phyloP scores from a whole-genome alignment of 2,888 invertebrate species.

The Melinopterus prodromus region DNA sequence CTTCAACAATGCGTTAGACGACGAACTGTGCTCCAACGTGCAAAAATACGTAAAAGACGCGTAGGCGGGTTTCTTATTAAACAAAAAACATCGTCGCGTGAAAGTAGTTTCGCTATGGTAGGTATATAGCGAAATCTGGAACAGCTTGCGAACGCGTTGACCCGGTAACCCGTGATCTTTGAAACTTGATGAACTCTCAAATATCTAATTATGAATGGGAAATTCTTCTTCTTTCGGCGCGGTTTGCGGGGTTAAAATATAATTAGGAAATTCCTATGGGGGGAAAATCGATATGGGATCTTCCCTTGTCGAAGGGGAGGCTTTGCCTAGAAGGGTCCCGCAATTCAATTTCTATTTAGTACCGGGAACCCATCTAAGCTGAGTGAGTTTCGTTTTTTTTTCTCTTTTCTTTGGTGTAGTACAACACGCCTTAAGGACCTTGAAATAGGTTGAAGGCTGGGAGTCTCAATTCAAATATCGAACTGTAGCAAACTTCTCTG shows the following conservation, averaged over 20 bases:
- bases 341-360: constrained; percentile 4
- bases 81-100: neutral
- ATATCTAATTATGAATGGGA: neutral
- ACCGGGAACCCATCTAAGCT: neutral
- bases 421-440: neutral
- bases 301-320: neutral
- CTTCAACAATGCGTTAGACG: too few species aligned
- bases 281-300: neutral
- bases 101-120: neutral
- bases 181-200: neutral
- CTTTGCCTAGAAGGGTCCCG: neutral
- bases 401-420: neutral
- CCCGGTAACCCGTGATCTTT: neutral
- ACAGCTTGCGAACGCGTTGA: neutral
- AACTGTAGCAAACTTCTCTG: too few species aligned
- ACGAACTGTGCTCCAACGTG: neutral
- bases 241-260: neutral
- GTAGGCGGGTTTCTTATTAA: neutral
- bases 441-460: too few species aligned
- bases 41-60: neutral
- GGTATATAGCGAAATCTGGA: neutral
- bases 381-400: neutral
- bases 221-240: neutral
- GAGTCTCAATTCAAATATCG: too few species aligned
- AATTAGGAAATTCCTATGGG: neutral